These are phyloP conservation scores for Macrotis lagotis DNA, from an alignment of 2,113 vertebrate genomes.

Conservation along the genomic window DNA sequence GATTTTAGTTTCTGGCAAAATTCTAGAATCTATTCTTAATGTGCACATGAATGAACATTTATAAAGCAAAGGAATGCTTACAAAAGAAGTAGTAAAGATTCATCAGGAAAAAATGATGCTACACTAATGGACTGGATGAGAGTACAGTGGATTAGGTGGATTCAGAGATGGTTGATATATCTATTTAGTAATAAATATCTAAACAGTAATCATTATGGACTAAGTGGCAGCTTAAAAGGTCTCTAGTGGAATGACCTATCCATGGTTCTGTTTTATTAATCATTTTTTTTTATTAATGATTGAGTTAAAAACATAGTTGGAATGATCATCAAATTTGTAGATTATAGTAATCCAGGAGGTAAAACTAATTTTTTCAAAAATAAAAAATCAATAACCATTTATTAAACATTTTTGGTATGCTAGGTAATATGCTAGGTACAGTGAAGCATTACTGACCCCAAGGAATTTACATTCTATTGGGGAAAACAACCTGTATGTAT, in stretches of 20 bases:
- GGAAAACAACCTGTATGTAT: not conserved
- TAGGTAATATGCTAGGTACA: not conserved
- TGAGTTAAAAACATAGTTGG: not conserved
- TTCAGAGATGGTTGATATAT: not conserved
- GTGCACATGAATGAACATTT: too few species aligned
- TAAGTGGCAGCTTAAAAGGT: not conserved
- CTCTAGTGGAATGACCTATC: not conserved
- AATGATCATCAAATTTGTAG: not conserved
- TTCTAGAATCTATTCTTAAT: not conserved
- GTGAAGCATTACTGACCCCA: not conserved
- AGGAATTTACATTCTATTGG: not conserved
- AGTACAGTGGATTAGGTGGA: not conserved
- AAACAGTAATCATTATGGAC: too few species aligned
- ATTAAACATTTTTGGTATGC: not conserved
- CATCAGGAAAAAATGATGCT: not conserved
- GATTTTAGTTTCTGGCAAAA: too few species aligned
- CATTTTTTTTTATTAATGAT: not conserved
- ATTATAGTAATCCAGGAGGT: not conserved
- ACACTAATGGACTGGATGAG: not conserved
- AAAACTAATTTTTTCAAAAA: not conserved
- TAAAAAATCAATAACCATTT: not conserved
- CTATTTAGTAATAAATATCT: not conserved
- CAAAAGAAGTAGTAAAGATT: not conserved
- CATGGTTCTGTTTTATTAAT: not conserved
- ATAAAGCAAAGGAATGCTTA: not conserved